phyloP scores from a whole-genome alignment of 2,888 invertebrate species.

The Caenorhabditis parvicauda region DNA sequence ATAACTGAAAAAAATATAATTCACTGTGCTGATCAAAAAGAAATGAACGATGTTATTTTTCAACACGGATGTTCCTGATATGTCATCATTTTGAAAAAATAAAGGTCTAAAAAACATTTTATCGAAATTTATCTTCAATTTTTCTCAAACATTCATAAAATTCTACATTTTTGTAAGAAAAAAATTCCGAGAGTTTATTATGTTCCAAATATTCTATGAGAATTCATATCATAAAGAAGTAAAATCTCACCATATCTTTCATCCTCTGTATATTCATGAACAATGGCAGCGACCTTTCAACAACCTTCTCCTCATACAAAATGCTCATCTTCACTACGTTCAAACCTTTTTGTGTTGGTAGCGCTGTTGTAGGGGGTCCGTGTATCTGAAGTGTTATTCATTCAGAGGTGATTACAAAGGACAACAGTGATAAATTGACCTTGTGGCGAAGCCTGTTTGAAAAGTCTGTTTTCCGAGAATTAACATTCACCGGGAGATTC shows the following conservation, averaged over 20 bases:
- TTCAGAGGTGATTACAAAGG: too few relatives aligned
- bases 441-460: too few relatives aligned
- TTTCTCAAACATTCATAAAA: too few relatives aligned
- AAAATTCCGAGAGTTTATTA: too few relatives aligned
- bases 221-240: neutral
- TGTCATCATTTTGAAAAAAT: too few relatives aligned
- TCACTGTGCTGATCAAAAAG: neutral
- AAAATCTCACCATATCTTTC: constrained; percentile 24
- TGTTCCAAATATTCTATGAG: neutral
- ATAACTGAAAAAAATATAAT: constrained; percentile 16
- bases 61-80: too few relatives aligned
- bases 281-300: constrained; percentile 12
- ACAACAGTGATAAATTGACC: too few relatives aligned
- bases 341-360: constrained; percentile 21
- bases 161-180: too few relatives aligned
- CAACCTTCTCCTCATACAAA: neutral
- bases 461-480: too few relatives aligned
- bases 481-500: too few relatives aligned
- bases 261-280: constrained; percentile 31
- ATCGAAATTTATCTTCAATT: too few relatives aligned
- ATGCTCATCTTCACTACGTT: constrained; percentile 17
- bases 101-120: too few relatives aligned
- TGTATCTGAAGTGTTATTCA: constrained; percentile 9
- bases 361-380: constrained; percentile 27
- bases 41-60: neutral